Percentiles rank a stretch among this genome's conserved stretches.
phyloP scores from a whole-genome alignment of 92 coral and sea anemone species.

The Pocillopora meandrina region DNA sequence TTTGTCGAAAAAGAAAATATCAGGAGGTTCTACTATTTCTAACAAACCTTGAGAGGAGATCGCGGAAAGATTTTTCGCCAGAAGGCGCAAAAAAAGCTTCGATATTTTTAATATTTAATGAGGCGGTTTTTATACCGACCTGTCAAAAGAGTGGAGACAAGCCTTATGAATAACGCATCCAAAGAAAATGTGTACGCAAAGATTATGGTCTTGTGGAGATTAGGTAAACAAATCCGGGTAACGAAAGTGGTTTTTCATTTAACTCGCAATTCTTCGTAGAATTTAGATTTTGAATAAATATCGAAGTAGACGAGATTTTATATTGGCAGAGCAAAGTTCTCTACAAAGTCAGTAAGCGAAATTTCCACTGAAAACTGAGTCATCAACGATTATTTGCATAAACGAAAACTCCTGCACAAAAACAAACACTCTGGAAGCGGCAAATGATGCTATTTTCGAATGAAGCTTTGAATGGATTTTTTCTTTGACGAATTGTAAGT shows the following conservation, averaged over 20 bases:
- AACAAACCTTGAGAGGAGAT: slow-evolving; percentile 4
- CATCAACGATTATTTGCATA: slow-evolving; percentile 1
- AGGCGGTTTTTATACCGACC: slow-evolving; percentile 25
- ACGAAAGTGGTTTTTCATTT: slow-evolving; percentile 1
- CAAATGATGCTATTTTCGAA: neutral
- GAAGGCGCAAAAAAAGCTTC: slow-evolving; percentile 53
- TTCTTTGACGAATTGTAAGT: neutral
- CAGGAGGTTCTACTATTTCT: too few species aligned
- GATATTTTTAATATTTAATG: slow-evolving; percentile 59
- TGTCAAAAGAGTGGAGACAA: slow-evolving; percentile 21
- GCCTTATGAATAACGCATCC: slow-evolving; percentile 13
- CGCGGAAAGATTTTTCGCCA: slow-evolving; percentile 7
- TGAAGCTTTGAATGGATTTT: neutral
- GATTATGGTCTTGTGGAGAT: slow-evolving; percentile 27
- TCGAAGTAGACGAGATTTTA: neutral
- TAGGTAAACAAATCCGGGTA: slow-evolving; percentile 18
- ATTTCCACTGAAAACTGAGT: neutral
- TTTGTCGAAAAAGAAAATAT: too few species aligned
- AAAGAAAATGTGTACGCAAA: neutral
- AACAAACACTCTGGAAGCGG: neutral
- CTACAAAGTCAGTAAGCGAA: neutral
- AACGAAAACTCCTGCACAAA: neutral
- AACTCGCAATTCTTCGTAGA: neutral
- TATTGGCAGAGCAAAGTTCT: neutral
- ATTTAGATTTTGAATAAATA: neutral